Base-by-base conservation (phyloP, 2,797 vertebrate genomes). In the Sternarchorhynchus goeldii region DNA sequence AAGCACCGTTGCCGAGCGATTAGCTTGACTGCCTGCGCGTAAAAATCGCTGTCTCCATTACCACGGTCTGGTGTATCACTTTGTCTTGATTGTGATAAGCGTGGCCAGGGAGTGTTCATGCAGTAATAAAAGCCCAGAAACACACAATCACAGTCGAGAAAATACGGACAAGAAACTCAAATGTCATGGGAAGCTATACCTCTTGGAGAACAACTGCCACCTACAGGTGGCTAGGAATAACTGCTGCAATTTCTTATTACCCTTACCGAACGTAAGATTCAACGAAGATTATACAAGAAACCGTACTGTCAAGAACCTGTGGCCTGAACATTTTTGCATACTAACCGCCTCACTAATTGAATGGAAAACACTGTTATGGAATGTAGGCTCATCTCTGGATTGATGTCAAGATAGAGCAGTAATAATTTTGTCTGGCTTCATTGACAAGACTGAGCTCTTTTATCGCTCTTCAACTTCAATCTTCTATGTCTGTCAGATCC, bases 141-240 rank as follows among this genome's bases (percentile, higher is more conserved):
- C 41, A 36, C 17, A 1, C 18, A n/a, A 34, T 64, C 62, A n/a
- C 31, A 32, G 60, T 29, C 10, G 10, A 32, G 5, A 34, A 63
- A 3, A 34, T 16, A 32, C 29, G 17, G 25, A 31, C 1, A 31
- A 62, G 59, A 0, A 31, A 8, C 59, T 29, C 20, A 10, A 7
- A 59, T 25, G 16, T 57, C 73, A 36, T 50, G 45, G 45, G 17
- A 66, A 36, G 6, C n/a, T 12, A 10, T 20, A 62, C 21, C 62
- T 36, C 58, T 55, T 8, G 62, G 31, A 59, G 32, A 53, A 59
- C 2, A 39, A 20, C 62, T 82, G 80, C 77, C 72, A 78, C 55
- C 60, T 73, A 17, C 45, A 63, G 69, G 81, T 69, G 25, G 29
- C 21, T 59, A 66, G 6, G 21, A 5, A n/a, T 59, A 12, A 50